These are phyloP conservation scores for Lycocorax pyrrhopterus DNA, from an alignment of 2,113 vertebrate genomes.

Conservation along the genomic window DNA sequence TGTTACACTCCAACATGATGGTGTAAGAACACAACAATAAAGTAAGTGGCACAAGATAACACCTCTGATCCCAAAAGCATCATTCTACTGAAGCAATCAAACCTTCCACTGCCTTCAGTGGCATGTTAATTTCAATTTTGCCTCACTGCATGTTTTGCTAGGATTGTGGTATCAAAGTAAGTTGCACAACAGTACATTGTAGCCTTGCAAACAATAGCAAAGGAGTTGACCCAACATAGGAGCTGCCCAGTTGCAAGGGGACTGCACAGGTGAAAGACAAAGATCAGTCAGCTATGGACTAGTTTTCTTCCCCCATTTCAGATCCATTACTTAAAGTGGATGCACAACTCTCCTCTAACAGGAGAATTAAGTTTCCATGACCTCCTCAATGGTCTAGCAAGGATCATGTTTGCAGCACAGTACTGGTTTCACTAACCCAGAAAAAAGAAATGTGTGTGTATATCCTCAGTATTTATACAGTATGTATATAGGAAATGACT, in stretches of 20 bases:
- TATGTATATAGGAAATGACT: conserved; percentile 34
- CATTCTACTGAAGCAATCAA: background rate
- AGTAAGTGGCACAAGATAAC: background rate
- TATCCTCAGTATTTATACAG: background rate
- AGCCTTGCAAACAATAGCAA: background rate
- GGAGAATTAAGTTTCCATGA: background rate
- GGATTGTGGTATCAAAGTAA: background rate
- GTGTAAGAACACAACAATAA: background rate
- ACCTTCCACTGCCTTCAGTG: background rate
- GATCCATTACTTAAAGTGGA: background rate
- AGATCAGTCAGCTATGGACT: background rate
- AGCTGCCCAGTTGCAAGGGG: background rate
- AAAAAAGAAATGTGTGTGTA: background rate
- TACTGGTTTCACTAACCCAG: background rate
- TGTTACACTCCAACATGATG: background rate
- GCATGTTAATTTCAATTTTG: background rate
- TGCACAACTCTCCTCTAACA: background rate
- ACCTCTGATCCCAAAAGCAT: background rate
- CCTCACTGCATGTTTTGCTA: background rate
- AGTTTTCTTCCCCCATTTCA: background rate
- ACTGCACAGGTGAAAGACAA: background rate
- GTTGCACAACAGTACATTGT: background rate
- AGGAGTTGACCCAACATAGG: background rate
- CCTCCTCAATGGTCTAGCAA: background rate
- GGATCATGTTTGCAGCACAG: background rate